Conservation (phyloP, 2,888 invertebrate genomes). For the Allygus modestus region DNA sequence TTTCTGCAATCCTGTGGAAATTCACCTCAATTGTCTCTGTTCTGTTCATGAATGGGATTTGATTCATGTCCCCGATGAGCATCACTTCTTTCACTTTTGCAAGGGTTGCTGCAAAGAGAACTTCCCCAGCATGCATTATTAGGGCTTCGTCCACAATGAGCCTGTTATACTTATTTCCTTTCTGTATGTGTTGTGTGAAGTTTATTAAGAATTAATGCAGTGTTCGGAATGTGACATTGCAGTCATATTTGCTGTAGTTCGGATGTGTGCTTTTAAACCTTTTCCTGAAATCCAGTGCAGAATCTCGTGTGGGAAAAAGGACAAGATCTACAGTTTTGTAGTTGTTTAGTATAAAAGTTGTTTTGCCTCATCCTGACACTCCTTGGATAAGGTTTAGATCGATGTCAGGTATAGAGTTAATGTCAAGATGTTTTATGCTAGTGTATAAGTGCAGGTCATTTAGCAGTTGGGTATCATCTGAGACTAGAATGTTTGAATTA, state of each 20-base stretch:
- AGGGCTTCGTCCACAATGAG: slow-evolving; percentile 33
- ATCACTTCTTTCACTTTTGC: not conserved
- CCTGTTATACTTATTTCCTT: slow-evolving; percentile 15
- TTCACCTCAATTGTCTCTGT: no score
- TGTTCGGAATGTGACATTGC: slow-evolving; percentile 7
- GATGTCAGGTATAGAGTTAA: not conserved
- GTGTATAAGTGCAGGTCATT: slow-evolving; percentile 25
- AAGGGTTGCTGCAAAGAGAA: slow-evolving; percentile 12
- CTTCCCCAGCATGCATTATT: slow-evolving; percentile 3
- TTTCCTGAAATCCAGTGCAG: slow-evolving; percentile 29
- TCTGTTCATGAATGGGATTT: no score
- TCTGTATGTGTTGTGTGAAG: not conserved
- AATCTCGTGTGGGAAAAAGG: slow-evolving; percentile 44
- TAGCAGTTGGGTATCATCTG: slow-evolving; percentile 25
- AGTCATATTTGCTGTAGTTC: not conserved
- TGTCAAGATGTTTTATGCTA: slow-evolving; percentile 22
- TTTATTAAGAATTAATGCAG: slow-evolving; percentile 10
- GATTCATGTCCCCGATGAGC: not conserved
- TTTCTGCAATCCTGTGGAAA: no score
- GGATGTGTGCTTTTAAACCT: not conserved
- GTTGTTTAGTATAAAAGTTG: slow-evolving; percentile 45
- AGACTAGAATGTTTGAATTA: slow-evolving; percentile 4
- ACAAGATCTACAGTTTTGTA: slow-evolving; percentile 30
- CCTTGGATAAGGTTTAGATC: slow-evolving; percentile 38
- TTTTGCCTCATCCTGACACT: slow-evolving; percentile 45